phyloP scores from a whole-genome alignment of 2,888 invertebrate species.

The Protophormia terraenovae region DNA sequence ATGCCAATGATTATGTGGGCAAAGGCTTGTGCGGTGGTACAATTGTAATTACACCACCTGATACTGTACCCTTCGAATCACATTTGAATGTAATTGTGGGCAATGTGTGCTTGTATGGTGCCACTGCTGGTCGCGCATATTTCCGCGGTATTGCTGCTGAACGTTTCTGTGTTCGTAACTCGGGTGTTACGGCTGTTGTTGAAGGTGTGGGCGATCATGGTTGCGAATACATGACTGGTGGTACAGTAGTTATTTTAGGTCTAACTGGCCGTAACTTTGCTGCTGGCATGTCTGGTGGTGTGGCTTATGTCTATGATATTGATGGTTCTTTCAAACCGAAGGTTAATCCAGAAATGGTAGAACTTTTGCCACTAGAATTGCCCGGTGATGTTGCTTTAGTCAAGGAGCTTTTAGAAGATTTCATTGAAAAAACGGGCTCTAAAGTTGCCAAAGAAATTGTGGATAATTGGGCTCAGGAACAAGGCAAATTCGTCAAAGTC shows the following conservation, averaged over 20 bases:
- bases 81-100: slow-evolving; percentile 98
- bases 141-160: slow-evolving; percentile 99
- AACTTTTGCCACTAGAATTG: slow-evolving; percentile 90
- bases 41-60: slow-evolving; percentile 95
- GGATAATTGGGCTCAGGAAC: slow-evolving; percentile 89
- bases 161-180: slow-evolving; percentile 98
- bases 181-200: slow-evolving; percentile 96
- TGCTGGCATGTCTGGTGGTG: slow-evolving; percentile 98
- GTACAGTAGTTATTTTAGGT: slow-evolving; percentile 93
- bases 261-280: slow-evolving; percentile 98
- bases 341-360: slow-evolving; percentile 98
- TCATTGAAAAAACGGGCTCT: slow-evolving; percentile 93
- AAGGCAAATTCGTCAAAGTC: slow-evolving; percentile 94
- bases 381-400: slow-evolving; percentile 90
- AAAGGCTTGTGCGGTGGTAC: slow-evolving; percentile 97
- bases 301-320: slow-evolving; percentile 96
- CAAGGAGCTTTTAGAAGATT: slow-evolving; percentile 90
- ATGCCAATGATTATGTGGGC: slow-evolving; percentile 99
- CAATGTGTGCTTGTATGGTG: slow-evolving; percentile 98
- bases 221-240: slow-evolving; percentile 99
- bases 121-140: slow-evolving; percentile 95
- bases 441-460: slow-evolving; percentile 90
- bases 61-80: slow-evolving; percentile 91
- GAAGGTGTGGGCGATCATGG: slow-evolving; percentile 99
- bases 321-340: slow-evolving; percentile 92